Evolutionary conservation across 2,113 vertebrate species (phyloP).

Genomic region (Accipiter virgatus): DNA sequence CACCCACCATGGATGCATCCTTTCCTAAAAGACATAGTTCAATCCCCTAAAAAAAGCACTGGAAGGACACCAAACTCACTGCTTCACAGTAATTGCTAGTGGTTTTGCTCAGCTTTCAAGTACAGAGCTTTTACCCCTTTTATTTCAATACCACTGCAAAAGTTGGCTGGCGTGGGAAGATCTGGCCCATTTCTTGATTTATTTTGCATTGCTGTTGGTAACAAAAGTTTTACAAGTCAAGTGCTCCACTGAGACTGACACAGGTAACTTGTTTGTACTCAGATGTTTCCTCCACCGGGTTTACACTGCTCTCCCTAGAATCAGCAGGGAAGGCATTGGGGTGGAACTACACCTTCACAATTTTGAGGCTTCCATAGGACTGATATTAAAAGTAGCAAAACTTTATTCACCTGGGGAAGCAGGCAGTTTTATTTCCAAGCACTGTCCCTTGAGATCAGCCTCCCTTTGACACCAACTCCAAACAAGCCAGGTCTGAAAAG

Average conservation of each 20-base stretch:
- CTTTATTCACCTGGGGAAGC: neutral
- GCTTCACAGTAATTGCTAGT: neutral
- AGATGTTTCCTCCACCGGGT: neutral
- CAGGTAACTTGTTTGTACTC: neutral
- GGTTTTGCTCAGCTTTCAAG: neutral
- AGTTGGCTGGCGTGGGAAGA: neutral
- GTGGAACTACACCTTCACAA: neutral
- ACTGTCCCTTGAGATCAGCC: neutral
- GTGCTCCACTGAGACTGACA: neutral
- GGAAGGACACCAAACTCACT: neutral
- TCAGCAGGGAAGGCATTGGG: neutral
- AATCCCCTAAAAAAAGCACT: neutral
- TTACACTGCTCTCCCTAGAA: neutral
- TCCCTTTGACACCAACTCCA: neutral
- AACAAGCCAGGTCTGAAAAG: neutral
- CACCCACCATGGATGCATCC: neutral
- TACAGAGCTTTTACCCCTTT: neutral
- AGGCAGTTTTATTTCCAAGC: neutral
- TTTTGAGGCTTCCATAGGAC: neutral
- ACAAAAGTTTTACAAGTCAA: neutral
- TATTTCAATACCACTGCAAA: neutral
- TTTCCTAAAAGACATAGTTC: neutral
- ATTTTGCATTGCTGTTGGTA: neutral
- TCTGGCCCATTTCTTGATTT: neutral
- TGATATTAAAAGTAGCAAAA: neutral